Conservation (phyloP, 2,113 vertebrate genomes). For the Myanophis thanlyinensis region DNA sequence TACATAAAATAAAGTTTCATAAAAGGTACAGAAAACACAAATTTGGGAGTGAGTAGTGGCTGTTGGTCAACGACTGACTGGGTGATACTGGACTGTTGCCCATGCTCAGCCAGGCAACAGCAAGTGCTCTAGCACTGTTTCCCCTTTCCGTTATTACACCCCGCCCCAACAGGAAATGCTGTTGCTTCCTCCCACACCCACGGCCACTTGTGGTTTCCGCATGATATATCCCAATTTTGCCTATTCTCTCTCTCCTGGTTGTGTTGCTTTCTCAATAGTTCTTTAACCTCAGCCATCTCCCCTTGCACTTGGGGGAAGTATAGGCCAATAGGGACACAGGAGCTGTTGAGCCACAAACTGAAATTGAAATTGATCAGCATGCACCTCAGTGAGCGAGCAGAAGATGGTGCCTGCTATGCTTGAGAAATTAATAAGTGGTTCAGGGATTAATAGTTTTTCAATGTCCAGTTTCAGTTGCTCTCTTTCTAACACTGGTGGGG, state of each 20-base stretch:
- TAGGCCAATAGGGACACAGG: neutral
- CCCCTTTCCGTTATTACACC: constrained; percentile 39
- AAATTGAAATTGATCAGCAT: neutral
- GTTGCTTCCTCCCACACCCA: constrained; percentile 57
- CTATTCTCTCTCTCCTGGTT: neutral
- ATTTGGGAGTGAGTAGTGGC: neutral
- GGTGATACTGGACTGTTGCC: neutral
- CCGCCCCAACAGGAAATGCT: constrained; percentile 49
- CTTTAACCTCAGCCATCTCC: fast-evolving
- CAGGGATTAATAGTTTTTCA: neutral
- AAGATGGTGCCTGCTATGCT: neutral
- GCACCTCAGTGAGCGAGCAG: neutral
- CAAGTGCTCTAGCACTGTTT: constrained; percentile 30
- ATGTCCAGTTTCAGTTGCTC: neutral
- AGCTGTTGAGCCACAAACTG: constrained; percentile 4
- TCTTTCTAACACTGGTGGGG: neutral
- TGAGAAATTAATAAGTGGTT: neutral
- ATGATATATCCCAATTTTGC: constrained; percentile 13
- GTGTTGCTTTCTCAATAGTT: neutral
- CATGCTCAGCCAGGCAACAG: neutral
- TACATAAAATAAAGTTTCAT: neutral
- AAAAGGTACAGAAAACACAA: neutral
- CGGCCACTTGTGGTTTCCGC: constrained; percentile 53
- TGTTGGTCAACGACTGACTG: no score
- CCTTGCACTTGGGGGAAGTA: neutral